Base-by-base conservation (phyloP, 2,797 vertebrate species). In the Molossus molossus region DNA sequence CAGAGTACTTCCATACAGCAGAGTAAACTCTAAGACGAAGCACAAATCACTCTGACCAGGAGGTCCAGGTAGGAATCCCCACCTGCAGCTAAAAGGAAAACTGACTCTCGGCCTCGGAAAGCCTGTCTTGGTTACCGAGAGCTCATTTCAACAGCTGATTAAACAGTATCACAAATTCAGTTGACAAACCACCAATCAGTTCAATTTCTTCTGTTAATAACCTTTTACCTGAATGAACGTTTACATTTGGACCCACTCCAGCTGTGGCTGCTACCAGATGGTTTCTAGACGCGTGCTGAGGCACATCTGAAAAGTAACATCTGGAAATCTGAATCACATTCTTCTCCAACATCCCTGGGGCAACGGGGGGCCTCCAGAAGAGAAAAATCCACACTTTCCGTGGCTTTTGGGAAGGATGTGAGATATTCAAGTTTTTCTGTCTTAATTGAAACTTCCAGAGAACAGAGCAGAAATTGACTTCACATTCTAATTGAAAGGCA, bases 271-370 rank as follows among this genome's bases (percentile, higher is more conserved):
- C 81, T 33, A 85, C 96, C 97, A 96, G 96, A 96, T 94, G 96
- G 95, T 81, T 93, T 91, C 69, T 58, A 58, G 75, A 40, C 75
- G 60, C 96, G 5, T 62, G 97, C 93, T 21, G 77, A 92, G 77
- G 94, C 97, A 88, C 84, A 94, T 94, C 89, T 48, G 89, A 93
- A 87, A 80, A 77, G 92, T 15, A 88, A 96, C 97, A 97, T 97
- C 97, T 97, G 97, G 97, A 96, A 96, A 90, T 64, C 87, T 95
- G 89, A 87, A 93, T 90, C n/a, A 18, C 96, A 95, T 97, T 96
- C 96, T 95, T 96, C 90, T 94, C 72, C 94, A 91, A 79, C 87
- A 81, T 83, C 95, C 97, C 97, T 40, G 69, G 48, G 89, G 96
- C 88, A 62, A 58, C 1, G 20, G 70, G 40, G 62, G 84, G 79